phyloP scores from a whole-genome alignment of 1,140 invertebrate genomes.

The Holotrichia oblita region DNA sequence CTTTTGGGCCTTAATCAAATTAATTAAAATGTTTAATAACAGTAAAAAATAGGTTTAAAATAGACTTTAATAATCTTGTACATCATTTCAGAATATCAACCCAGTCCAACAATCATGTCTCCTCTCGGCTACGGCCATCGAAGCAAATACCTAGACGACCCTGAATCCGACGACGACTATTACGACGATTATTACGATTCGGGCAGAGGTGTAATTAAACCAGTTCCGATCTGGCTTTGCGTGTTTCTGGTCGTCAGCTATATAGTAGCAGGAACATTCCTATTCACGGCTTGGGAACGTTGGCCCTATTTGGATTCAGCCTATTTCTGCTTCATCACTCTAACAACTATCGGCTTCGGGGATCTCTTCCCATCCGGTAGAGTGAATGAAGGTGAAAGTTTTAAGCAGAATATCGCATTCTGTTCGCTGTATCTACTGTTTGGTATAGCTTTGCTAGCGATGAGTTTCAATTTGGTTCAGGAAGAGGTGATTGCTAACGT shows the following conservation, averaged over 20 bases:
- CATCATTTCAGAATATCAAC: slow-evolving; percentile 59
- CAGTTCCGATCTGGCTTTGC: slow-evolving; percentile 91
- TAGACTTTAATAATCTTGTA: slow-evolving; percentile 15
- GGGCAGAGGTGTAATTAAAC: slow-evolving; percentile 65
- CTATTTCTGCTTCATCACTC: slow-evolving; percentile 96
- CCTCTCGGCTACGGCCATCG: slow-evolving; percentile 72
- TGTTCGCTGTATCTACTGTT: slow-evolving; percentile 94
- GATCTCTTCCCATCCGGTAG: slow-evolving; percentile 92
- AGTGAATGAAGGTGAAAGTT: slow-evolving; percentile 65
- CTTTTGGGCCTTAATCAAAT: too few species aligned
- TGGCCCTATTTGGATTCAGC: slow-evolving; percentile 92
- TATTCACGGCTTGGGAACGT: slow-evolving; percentile 87
- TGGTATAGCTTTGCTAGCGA: slow-evolving; percentile 95
- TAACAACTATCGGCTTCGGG: slow-evolving; percentile 95
- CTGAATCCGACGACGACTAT: slow-evolving; percentile 63
- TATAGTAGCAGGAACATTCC: slow-evolving; percentile 84
- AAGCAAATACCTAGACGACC: slow-evolving; percentile 65
- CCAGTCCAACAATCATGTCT: slow-evolving; percentile 73
- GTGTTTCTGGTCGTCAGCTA: slow-evolving; percentile 89
- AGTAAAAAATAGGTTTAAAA: too few species aligned
- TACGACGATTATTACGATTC: slow-evolving; percentile 59
- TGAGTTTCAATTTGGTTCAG: slow-evolving; percentile 98
- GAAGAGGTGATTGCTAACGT: slow-evolving; percentile 90
- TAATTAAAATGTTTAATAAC: too few species aligned
- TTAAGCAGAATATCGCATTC: slow-evolving; percentile 79